Base-by-base conservation (phyloP, 2,113 vertebrate genomes). In the Myiagra hebetior region DNA sequence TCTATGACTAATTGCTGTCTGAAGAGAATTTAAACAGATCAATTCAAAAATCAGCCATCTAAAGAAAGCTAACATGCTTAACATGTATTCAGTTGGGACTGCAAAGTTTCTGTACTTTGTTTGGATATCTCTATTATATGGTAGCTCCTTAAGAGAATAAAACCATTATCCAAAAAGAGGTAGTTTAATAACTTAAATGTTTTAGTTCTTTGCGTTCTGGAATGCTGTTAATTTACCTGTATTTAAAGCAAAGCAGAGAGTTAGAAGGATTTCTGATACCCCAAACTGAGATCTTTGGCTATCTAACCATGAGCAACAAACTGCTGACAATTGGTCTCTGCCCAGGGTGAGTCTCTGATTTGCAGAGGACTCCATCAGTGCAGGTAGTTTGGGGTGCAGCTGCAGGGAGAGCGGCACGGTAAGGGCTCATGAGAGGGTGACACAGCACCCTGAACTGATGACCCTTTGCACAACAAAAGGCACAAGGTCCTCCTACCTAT, bases 1-100 rank as follows among this genome's bases (percentile, higher is more conserved):
- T 82, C 82, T 95, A 73, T 89, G 88, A 94, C 96, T 97, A 97
- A 96, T 93, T 96, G 69, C 73, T 89, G 73, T 96, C 92, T 95
- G 80, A 96, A 93, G 92, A 92, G 73, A 91, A 68, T 92, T 96
- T 82, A 91, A 95, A 85, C 62, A 95, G 60, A 92, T 92, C 88
- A 94, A 72, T 84, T 91, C 49, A 87, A 84, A 84, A 92, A 86
- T 49, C 59, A 96, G n/a, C 64, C 64, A 87, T 63, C 68, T 93
- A 92, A 83, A 85, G 72, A 82, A 85, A 92, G 35, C 52, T 84
- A 92, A 35, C 31, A 52, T 4, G 13, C 11, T 70, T 86, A 70
- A 55, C 31, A 31, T 9, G 9, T 59, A 52, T 78, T 86, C 78
- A 84, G 6, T 70, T 19, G 44, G 46, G 70, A 72, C 15, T 56